phyloP scores from a whole-genome alignment of 1,140 invertebrate genomes.

The Metopolophium dirhodum region DNA sequence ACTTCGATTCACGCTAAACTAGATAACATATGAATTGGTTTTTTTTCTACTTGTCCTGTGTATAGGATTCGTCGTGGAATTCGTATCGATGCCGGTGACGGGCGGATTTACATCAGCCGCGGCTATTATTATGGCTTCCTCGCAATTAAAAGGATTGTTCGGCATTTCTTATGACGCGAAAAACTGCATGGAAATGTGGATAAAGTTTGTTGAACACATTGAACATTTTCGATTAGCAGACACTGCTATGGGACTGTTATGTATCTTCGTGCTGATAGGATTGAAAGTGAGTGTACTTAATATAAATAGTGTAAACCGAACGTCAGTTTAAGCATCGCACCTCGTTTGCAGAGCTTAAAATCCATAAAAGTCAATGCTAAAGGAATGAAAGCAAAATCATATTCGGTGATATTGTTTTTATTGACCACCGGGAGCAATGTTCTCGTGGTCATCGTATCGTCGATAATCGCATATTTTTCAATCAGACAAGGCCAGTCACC shows the following conservation, averaged over 20 bases:
- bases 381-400: background rate
- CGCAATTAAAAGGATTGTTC: conserved; percentile 79
- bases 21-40: background rate
- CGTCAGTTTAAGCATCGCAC: background rate
- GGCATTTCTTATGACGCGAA: conserved; percentile 72
- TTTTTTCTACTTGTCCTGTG: background rate
- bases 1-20: background rate
- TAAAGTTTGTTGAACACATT: conserved; percentile 67
- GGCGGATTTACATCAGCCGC: conserved; percentile 87
- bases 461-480: conserved; percentile 68
- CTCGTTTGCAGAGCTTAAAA: background rate
- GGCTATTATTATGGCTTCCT: conserved; percentile 81
- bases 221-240: conserved; percentile 68
- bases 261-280: conserved; percentile 69
- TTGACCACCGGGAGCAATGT: conserved; percentile 70
- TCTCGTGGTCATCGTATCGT: conserved; percentile 75
- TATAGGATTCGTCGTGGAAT: conserved; percentile 86
- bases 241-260: conserved; percentile 70
- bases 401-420: background rate
- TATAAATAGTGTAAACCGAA: background rate
- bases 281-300: conserved; percentile 67
- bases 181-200: conserved; percentile 70
- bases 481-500: conserved; percentile 60
- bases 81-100: conserved; percentile 85
- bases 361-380: conserved; percentile 23